Evolutionary conservation across 2,888 invertebrate genomes (phyloP).

Genomic region (Anticlea derivata): DNA sequence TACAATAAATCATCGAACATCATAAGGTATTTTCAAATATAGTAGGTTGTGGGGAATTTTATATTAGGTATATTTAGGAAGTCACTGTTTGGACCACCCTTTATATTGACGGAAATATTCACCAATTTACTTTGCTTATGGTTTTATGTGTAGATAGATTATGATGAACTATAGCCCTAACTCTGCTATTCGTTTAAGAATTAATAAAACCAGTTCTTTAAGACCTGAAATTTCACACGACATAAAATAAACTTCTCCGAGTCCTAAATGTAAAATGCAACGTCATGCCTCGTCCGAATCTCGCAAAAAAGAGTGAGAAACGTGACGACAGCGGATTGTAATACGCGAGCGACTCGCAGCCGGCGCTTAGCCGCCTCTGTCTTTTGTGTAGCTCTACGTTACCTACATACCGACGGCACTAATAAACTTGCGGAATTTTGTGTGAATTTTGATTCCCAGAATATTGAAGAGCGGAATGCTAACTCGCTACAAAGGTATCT

Average conservation of each 20-base stretch:
- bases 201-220: neutral
- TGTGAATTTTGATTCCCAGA: constrained; percentile 5
- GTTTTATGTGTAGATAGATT: too few species aligned
- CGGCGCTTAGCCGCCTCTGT: constrained; percentile 24
- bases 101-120: too few species aligned
- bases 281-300: constrained; percentile 20
- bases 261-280: constrained; percentile 20
- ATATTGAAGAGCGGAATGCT: neutral
- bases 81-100: too few species aligned
- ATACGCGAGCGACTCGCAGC: constrained; percentile 16
- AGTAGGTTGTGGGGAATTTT: too few species aligned
- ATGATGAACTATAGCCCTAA: too few species aligned
- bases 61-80: too few species aligned
- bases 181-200: neutral
- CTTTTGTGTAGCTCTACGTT: constrained; percentile 27
- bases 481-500: neutral
- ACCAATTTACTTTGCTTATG: too few species aligned
- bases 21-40: too few species aligned
- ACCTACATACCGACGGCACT: constrained; percentile 6
- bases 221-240: constrained; percentile 1
- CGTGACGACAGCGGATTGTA: constrained; percentile 35
- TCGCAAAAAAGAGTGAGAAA: constrained; percentile 27
- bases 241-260: constrained; percentile 24
- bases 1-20: too few species aligned
- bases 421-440: constrained; percentile 14